Conservation (phyloP, 1,140 invertebrate genomes). For the Oscheius sp. region DNA sequence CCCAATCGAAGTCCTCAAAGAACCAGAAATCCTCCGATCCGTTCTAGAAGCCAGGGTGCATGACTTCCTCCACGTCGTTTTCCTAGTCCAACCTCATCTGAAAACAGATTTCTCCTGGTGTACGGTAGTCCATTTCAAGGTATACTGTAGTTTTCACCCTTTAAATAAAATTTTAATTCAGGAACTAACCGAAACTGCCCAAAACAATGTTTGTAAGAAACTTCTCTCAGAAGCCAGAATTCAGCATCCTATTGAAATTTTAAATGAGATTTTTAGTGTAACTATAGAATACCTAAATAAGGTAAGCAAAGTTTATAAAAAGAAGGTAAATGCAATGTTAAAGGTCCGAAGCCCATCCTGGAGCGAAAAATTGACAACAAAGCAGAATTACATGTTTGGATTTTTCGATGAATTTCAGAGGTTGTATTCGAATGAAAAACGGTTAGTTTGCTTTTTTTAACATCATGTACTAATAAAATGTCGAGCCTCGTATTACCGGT, state of each 20-base stretch:
- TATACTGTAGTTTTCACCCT: neutral
- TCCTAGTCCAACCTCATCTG: constrained; percentile 12
- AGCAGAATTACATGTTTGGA: neutral
- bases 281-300: neutral
- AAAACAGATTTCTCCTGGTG: constrained; percentile 20
- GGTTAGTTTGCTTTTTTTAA: neutral
- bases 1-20: constrained; percentile 18
- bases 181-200: neutral
- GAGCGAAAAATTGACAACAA: neutral
- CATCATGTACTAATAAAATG: neutral
- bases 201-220: too few relatives aligned
- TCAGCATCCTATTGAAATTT: neutral
- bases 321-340: neutral
- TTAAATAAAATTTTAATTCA: neutral
- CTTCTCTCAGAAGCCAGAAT: too few relatives aligned
- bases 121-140: neutral
- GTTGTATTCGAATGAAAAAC: neutral
- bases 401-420: constrained; percentile 4
- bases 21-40: constrained; percentile 7
- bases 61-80: constrained; percentile 25
- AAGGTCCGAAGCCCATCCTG: neutral
- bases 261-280: neutral
- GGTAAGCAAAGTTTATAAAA: too few relatives aligned
- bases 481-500: neutral
- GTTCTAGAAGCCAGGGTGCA: constrained; percentile 14